A percentile compares a stretch with the other conserved stretches of the same genome.
These are phyloP conservation scores for Eristalis arbustorum DNA, from an alignment of 2,888 invertebrate species.

Conservation along the genomic window DNA sequence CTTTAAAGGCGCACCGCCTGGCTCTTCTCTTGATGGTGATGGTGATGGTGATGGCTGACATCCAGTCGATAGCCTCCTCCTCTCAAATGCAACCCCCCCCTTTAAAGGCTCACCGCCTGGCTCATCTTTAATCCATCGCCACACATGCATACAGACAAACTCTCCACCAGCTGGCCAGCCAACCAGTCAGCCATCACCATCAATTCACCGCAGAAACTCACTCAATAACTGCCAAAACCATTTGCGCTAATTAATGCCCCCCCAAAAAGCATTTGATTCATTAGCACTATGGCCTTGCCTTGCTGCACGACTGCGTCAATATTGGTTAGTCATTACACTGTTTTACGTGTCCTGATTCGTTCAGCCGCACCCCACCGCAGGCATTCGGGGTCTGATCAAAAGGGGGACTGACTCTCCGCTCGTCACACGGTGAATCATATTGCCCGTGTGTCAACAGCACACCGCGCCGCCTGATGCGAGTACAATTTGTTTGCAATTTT, in stretches of 20 bases:
- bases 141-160: neutral
- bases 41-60: too few relatives aligned
- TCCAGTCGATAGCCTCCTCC: too few relatives aligned
- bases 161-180: too few relatives aligned
- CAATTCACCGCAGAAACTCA: neutral
- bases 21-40: too few relatives aligned
- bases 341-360: constrained; percentile 40
- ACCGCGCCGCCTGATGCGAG: neutral
- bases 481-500: constrained; percentile 40
- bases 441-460: neutral
- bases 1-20: too few relatives aligned
- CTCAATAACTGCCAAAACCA: constrained; percentile 48
- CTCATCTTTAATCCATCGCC: too few relatives aligned
- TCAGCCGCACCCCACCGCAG: neutral
- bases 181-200: neutral
- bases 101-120: too few relatives aligned
- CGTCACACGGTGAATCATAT: constrained; percentile 25
- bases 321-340: constrained; percentile 53
- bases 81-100: too few relatives aligned
- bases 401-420: constrained; percentile 25
- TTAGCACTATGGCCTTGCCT: constrained; percentile 31
- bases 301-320: constrained; percentile 35
- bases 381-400: constrained; percentile 40
- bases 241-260: constrained; percentile 65
- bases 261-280: constrained; percentile 65